These are phyloP conservation scores for Chloroclysta siterata DNA, from an alignment of 2,888 invertebrate genomes.

Conservation along the genomic window DNA sequence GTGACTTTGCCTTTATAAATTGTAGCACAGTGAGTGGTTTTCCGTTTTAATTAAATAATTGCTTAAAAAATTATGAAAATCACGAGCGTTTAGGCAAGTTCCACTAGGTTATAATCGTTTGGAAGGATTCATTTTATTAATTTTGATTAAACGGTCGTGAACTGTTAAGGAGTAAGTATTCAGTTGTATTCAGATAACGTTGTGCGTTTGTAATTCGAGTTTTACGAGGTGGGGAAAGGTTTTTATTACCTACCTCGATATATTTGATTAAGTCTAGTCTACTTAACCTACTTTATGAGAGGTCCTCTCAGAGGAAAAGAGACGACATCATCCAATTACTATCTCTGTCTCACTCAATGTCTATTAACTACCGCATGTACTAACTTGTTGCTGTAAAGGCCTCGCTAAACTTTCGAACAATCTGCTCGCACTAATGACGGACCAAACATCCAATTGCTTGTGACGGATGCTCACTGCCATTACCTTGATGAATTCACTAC, in stretches of 20 bases:
- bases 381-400: slow-evolving; percentile 24
- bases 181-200: not conserved
- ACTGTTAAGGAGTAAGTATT: no score
- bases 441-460: slow-evolving; percentile 9
- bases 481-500: slow-evolving; percentile 15
- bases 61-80: no score
- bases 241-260: not conserved
- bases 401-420: slow-evolving; percentile 17
- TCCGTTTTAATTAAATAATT: not conserved
- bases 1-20: not conserved
- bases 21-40: slow-evolving; percentile 22
- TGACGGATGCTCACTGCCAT: slow-evolving; percentile 10
- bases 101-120: no score
- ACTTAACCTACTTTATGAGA: slow-evolving; percentile 1
- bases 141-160: no score
- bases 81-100: no score
- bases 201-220: not conserved
- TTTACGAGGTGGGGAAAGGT: not conserved
- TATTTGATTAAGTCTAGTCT: slow-evolving; percentile 1
- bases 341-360: slow-evolving; percentile 2
- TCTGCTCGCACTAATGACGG: slow-evolving; percentile 21
- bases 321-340: slow-evolving; percentile 1
- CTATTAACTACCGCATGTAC: slow-evolving; percentile 1
- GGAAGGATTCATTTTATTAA: no score
- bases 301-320: not conserved